phyloP scores from a whole-genome alignment of 2,113 vertebrate species.

The Chiloscyllium plagiosum region DNA sequence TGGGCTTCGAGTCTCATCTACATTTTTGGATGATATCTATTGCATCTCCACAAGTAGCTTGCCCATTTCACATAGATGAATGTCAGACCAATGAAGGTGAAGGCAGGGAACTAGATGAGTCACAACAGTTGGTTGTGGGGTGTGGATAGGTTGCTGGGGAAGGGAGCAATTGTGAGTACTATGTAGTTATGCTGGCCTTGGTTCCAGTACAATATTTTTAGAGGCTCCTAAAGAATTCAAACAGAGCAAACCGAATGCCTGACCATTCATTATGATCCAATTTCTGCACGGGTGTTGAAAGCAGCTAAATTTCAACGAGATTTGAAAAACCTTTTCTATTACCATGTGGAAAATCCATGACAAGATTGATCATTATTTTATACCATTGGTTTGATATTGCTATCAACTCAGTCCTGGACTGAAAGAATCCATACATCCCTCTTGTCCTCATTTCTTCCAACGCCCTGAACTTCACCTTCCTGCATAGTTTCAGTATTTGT shows the following conservation, averaged over 20 bases:
- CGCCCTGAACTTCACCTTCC: background rate
- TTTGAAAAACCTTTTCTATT: background rate
- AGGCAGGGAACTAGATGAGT: background rate
- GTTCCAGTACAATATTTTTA: background rate
- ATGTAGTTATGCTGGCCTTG: background rate
- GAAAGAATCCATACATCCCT: background rate
- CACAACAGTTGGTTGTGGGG: background rate
- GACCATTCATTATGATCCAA: background rate
- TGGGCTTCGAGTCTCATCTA: background rate
- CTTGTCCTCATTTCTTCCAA: background rate
- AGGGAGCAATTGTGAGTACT: background rate
- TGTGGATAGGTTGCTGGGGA: background rate
- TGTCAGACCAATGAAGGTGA: background rate
- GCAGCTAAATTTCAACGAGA: background rate
- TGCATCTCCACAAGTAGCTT: background rate
- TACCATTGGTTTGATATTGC: background rate
- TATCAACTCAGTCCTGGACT: background rate
- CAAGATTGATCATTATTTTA: background rate
- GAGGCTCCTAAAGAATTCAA: background rate
- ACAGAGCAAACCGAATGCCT: background rate
- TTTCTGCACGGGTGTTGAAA: background rate
- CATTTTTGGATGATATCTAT: background rate
- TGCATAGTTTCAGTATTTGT: background rate
- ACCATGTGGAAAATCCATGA: background rate
- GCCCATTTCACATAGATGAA: background rate